Percentiles rank a stretch among this genome's conserved stretches.
These are phyloP conservation scores for Gyrodactylus bullatarudis DNA, from an alignment of 1,140 invertebrate species.

Conservation along the genomic window DNA sequence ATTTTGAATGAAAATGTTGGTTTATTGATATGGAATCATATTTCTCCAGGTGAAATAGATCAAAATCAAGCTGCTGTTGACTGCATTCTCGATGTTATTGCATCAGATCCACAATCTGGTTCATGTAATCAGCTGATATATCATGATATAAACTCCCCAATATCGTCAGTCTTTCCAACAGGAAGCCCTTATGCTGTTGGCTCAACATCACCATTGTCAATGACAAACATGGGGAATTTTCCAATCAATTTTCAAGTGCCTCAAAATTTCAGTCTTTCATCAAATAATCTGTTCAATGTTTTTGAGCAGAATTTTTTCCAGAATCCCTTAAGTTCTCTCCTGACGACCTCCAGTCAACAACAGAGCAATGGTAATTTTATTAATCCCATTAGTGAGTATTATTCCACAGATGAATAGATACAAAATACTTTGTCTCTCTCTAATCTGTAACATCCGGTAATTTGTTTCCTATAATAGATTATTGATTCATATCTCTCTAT, in stretches of 20 bases:
- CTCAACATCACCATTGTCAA: background rate
- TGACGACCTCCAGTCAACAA: too few species aligned
- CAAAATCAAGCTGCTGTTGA: background rate
- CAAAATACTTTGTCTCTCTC: too few species aligned
- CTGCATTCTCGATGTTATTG: background rate
- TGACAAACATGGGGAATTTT: too few species aligned
- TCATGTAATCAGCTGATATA: background rate
- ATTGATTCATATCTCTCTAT: too few species aligned
- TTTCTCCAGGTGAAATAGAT: background rate
- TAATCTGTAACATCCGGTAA: too few species aligned
- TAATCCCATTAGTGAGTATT: too few species aligned
- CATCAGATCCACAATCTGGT: background rate
- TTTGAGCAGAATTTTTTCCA: background rate
- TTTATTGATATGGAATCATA: background rate
- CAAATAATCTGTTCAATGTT: background rate
- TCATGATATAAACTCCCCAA: background rate
- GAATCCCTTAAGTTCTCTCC: background rate
- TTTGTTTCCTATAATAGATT: too few species aligned
- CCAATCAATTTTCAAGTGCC: background rate
- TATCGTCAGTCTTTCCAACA: background rate
- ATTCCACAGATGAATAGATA: too few species aligned
- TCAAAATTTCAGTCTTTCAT: background rate
- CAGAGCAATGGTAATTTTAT: too few species aligned
- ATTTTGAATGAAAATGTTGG: too few species aligned
- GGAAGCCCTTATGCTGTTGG: background rate